A percentile compares a stretch with the other conserved stretches of the same genome.
Evolutionary conservation across 2,888 invertebrate species (phyloP).

Genomic region (Vannuccia rotundouncinata): DNA sequence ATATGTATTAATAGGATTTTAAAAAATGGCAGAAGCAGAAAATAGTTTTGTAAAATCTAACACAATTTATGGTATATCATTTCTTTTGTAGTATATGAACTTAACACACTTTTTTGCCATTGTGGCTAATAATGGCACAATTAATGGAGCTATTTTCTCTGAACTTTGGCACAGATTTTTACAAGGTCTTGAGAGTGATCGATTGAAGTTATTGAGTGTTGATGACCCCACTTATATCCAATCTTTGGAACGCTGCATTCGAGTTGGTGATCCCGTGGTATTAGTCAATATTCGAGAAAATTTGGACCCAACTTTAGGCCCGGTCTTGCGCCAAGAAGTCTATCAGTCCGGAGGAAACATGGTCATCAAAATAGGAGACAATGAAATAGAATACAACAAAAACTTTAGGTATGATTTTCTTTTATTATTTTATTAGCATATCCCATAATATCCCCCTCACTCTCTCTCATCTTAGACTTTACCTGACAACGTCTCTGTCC

Average conservation of each 20-base stretch:
- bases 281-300: slow-evolving; percentile 53
- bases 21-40: not conserved
- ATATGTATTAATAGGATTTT: not conserved
- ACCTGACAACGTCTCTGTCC: slow-evolving; percentile 52
- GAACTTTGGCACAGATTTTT: too few relatives aligned
- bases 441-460: too few relatives aligned
- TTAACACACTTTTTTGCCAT: too few relatives aligned
- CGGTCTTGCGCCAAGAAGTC: slow-evolving; percentile 53
- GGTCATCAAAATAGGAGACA: slow-evolving; percentile 54
- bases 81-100: too few relatives aligned
- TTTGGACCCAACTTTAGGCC: slow-evolving; percentile 53
- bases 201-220: not conserved
- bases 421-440: slow-evolving; percentile 1
- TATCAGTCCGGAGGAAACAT: slow-evolving; percentile 48
- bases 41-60: too few relatives aligned
- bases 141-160: too few relatives aligned
- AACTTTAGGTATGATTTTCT: slow-evolving; percentile 50
- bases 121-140: too few relatives aligned
- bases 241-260: slow-evolving; percentile 52
- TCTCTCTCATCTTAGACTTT: too few relatives aligned
- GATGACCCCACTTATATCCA: slow-evolving; percentile 52
- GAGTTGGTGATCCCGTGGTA: slow-evolving; percentile 53
- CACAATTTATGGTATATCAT: too few relatives aligned
- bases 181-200: not conserved
- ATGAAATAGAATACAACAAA: slow-evolving; percentile 56